These are phyloP conservation scores for Calonectris borealis DNA, from an alignment of 2,113 vertebrate species.

Conservation along the genomic window DNA sequence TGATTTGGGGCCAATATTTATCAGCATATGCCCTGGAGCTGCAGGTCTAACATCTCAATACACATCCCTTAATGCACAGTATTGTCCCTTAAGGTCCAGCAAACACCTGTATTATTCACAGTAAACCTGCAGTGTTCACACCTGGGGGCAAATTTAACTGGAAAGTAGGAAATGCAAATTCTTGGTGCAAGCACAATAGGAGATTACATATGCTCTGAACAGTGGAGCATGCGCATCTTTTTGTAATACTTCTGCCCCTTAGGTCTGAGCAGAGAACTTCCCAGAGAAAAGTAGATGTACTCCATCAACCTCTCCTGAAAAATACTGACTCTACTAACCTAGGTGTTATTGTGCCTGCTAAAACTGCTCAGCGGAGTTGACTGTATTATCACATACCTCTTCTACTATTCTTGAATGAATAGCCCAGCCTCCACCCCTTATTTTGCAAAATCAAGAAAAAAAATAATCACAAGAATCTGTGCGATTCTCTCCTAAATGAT, in stretches of 20 bases:
- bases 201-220: not conserved
- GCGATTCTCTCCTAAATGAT: not conserved
- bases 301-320: not conserved
- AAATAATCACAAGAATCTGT: not conserved
- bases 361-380: not conserved
- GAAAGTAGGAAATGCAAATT: not conserved
- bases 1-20: not conserved
- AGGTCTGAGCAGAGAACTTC: not conserved
- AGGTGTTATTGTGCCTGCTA: not conserved
- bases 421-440: not conserved
- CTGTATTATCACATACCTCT: not conserved
- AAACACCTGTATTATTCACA: not conserved
- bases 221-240: not conserved
- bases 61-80: not conserved
- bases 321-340: not conserved
- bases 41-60: not conserved
- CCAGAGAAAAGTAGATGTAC: not conserved
- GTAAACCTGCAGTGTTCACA: not conserved
- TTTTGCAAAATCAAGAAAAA: not conserved
- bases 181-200: not conserved
- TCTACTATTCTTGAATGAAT: not conserved
- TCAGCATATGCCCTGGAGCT: not conserved
- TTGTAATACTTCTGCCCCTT: not conserved
- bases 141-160: not conserved
- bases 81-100: not conserved